Evolutionary conservation across 2,113 vertebrate genomes (phyloP), one percentile per base, ranked within the genome.

Genomic region (Budorcas taxicolor): DNA sequence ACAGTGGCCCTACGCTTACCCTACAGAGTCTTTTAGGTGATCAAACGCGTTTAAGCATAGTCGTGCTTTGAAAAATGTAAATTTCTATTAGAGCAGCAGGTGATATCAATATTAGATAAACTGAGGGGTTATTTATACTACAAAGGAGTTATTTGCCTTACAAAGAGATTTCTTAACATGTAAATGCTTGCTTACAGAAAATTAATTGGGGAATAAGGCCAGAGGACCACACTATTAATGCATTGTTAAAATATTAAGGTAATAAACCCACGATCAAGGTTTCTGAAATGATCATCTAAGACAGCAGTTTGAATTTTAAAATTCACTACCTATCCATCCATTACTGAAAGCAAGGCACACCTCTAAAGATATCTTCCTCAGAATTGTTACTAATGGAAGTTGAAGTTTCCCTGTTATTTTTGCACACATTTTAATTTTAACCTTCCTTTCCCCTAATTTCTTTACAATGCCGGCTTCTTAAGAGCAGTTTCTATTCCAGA

Each of bases 81-180:
- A 40, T 87, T 87, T 91, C 90, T 80, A 33, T 62, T 89, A 90
- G 14, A 80, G 82, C 92, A 97, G 87, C 87, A 98, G 92, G 94
- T 94, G 94, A 64, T 97, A 94, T 95, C 91, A 97, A 97, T 97
- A 97, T 97, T 95, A 95, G 93, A 96, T 97, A 92, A 96, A 91
- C 57, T 7, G 78, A 97, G 8, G 94, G 7, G 47, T 93, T 97
- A 95, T 94, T 97, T 97, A 97, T 62, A 95, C 86, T 97, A 95
- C 86, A 95, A 57, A 96, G 58, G 62, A 88, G 87, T 93, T 52
- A 82, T 96, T 97, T 98, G 89, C 94, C 80, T 97, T 93, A 96
- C 94, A 95, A 98, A 97, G 95, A 96, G 86, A 95, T 92, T 97
- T 40, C 82, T 90, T 98, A 96, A 94, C 95, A 64, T 83, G 97